These are phyloP conservation scores for Blennius ocellaris DNA, from an alignment of 2,113 vertebrate genomes.

Conservation along the genomic window DNA sequence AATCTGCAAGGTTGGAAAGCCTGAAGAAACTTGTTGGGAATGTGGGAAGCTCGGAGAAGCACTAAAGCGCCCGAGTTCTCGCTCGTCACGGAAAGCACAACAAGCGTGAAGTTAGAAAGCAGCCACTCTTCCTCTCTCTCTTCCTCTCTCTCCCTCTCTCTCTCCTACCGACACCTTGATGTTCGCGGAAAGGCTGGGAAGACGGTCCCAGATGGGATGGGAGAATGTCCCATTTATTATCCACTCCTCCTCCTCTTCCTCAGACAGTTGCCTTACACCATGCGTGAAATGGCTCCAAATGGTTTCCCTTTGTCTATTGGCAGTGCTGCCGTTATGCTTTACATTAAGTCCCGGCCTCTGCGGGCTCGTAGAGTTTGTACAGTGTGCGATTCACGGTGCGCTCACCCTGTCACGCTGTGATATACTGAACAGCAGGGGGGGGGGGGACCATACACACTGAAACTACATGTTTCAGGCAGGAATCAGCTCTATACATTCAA, in stretches of 20 bases:
- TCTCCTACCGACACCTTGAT: slow-evolving; percentile 44
- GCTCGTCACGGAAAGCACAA: slow-evolving; percentile 18
- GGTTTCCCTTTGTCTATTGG: slow-evolving; percentile 63
- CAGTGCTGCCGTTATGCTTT: slow-evolving; percentile 56
- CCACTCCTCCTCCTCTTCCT: slow-evolving; percentile 50
- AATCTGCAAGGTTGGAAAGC: slow-evolving; percentile 24
- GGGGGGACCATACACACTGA: slow-evolving; percentile 21
- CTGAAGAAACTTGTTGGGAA: slow-evolving; percentile 33
- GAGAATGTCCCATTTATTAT: slow-evolving; percentile 59
- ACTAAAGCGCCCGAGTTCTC: no score
- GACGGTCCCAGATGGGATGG: slow-evolving; percentile 36
- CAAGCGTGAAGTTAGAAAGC: slow-evolving; percentile 36
- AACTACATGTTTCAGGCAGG: not conserved
- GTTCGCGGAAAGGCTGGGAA: slow-evolving; percentile 41
- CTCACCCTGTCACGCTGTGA: slow-evolving; percentile 38
- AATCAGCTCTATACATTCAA: not conserved
- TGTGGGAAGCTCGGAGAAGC: not conserved
- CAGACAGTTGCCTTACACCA: slow-evolving; percentile 52
- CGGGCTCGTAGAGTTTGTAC: slow-evolving; percentile 28
- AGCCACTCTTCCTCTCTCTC: slow-evolving; percentile 25
- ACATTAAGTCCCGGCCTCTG: slow-evolving; percentile 45
- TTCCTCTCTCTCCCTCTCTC: slow-evolving; percentile 10
- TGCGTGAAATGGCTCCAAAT: slow-evolving; percentile 76
- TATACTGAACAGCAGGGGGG: slow-evolving; percentile 35
- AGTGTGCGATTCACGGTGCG: slow-evolving; percentile 37